Base-by-base conservation (phyloP, 2,113 vertebrate genomes). In the Macrotus californicus region DNA sequence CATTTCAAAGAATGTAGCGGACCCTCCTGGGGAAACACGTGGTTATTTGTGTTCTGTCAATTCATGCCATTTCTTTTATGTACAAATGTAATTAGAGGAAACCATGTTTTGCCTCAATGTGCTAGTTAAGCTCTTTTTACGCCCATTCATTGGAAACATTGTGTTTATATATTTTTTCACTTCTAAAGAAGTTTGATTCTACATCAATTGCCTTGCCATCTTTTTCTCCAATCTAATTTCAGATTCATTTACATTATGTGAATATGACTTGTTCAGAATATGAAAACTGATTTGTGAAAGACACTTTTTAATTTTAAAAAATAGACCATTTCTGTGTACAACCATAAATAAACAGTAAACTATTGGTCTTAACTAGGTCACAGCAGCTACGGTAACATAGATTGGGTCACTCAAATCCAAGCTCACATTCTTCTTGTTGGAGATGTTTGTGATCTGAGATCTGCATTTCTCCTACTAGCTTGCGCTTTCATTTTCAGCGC, bases 161-260 rank as follows among this genome's bases (percentile, higher is more conserved):
- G 96, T 88, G 94, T 95, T 97, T 92, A n/a, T 64, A 66, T 54
- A 77, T 41, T 26, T 39, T 72, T 36, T 80, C 22, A 56, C 77
- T 80, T 56, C 21, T 39, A 26, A 95, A 83, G 26, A 31, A 64
- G 36, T 80, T 96, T 89, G 43, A 83, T 92, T 95, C 18, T 7
- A 64, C 54, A 72, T 87, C 64, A 80, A 6, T 73, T 96, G 21
- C 36, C 39, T 89, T 77, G 34, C 54, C 18, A 26, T 90, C 36
- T 6, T 6, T 21, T 96, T 94, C 31, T 81, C 67, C 43, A 89
- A 50, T 67, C 85, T 91, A 87, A 96, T 81, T 91, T 87, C 54
- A 81, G 39, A 82, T 79, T 93, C 84, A 89, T 94, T 96, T 85
- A 93, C 79, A n/a, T 87, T 82, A 88, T 79, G 9, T 73, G 69